Percentiles rank a stretch among this genome's conserved stretches.
Evolutionary conservation across 2,888 invertebrate species (phyloP).

Genomic region (Dascillus cervinus): DNA sequence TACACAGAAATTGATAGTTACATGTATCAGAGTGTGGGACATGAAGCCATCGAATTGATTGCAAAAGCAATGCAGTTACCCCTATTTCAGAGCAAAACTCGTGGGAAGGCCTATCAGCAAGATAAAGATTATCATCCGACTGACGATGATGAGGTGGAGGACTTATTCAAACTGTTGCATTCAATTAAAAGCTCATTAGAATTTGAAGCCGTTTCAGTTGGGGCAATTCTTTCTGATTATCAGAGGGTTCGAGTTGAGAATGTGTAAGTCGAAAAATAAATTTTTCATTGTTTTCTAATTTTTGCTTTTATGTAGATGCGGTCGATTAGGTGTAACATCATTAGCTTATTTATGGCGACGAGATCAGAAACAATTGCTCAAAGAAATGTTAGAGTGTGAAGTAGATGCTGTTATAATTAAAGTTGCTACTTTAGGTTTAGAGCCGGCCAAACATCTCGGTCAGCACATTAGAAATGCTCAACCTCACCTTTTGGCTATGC

Average conservation of each 20-base stretch:
- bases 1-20: conserved; percentile 65
- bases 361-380: conserved; percentile 86
- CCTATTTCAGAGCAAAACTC: conserved; percentile 75
- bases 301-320: conserved; percentile 59
- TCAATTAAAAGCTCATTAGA: conserved; percentile 58
- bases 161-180: conserved; percentile 76
- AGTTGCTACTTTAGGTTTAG: conserved; percentile 90
- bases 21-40: conserved; percentile 99
- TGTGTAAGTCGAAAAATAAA: conserved; percentile 63
- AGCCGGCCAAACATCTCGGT: conserved; percentile 81
- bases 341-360: conserved; percentile 94
- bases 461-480: conserved; percentile 77
- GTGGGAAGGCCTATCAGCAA: conserved; percentile 74
- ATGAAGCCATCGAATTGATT: conserved; percentile 85
- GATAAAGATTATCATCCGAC: conserved; percentile 74
- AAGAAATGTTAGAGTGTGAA: conserved; percentile 93
- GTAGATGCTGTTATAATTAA: conserved; percentile 95
- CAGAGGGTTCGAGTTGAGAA: conserved; percentile 96
- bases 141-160: conserved; percentile 93
- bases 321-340: conserved; percentile 78
- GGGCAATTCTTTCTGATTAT: conserved; percentile 97
- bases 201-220: conserved; percentile 90
- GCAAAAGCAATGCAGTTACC: conserved; percentile 93
- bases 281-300: conserved; percentile 1
- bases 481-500: conserved; percentile 80